Base-by-base conservation (phyloP, 2,113 vertebrate species). In the Syngnathus typhle region DNA sequence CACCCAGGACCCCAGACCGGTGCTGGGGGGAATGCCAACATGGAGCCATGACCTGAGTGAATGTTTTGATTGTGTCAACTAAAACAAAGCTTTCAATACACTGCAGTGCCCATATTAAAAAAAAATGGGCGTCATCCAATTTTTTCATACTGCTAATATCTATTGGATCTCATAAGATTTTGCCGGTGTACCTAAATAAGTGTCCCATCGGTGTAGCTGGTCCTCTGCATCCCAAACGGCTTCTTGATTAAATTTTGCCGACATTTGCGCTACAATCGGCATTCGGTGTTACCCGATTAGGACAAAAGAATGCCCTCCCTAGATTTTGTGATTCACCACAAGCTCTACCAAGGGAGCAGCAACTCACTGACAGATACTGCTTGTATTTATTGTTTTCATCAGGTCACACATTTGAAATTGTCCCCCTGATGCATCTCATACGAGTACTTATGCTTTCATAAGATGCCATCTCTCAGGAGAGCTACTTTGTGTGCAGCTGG, bases 401-500 rank as follows among this genome's bases (percentile, higher is more conserved):
- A 62, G 44, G 23, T 49, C 23, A 18, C 70, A 64, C n/a, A 7
- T 52, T 21, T n/a, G 47, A 66, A 69, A 2, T 32, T 32, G 27
- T 32, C 41, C 10, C 41, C 10, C 41, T 12, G 27, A 2, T 32
- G 27, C 41, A 11, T 7, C 10, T 0, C 64, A 6, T 65, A 44
- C 71, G 43, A 27, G 41, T 64, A 66, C 12, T 74, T 69, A 73
- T 78, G 11, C 60, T 73, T 80, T 75, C 72, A 75, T 79, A 74
- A 76, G 23, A 36, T 13, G 1, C 18, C 21, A 32, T 18, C 3
- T 69, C 23, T 65, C n/a, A 18, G 64, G 49, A 66, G 52, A 60
- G n/a, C 19, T 4, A n/a, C 37, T 39, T 19, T 39, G 36, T 60
- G 59, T 39, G n/a, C 19, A 39, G 52, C 59, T 39, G 7, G 19